Evolutionary conservation across 2,113 vertebrate species (phyloP).

Genomic region (Canis aureus): DNA sequence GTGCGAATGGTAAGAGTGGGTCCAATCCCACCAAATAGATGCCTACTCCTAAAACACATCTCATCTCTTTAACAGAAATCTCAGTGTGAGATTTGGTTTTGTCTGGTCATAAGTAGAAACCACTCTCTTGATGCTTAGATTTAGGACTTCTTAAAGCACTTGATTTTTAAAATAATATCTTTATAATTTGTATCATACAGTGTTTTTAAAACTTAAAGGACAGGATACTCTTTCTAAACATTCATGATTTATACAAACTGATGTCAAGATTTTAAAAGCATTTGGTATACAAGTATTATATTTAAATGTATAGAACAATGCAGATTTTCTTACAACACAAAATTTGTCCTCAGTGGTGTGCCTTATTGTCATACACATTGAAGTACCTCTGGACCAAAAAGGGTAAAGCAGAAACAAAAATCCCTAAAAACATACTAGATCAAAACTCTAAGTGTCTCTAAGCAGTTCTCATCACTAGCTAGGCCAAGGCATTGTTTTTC

Average conservation of each 20-base stretch:
- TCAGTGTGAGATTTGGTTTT: neutral
- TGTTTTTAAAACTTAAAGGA: neutral
- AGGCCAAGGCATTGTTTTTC: neutral
- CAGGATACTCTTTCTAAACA: neutral
- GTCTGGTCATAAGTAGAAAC: neutral
- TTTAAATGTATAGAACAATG: neutral
- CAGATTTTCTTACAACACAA: neutral
- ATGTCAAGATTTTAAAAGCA: conserved; percentile 5
- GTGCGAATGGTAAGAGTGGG: conserved; percentile 89
- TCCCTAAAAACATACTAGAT: neutral
- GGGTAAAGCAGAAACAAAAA: neutral
- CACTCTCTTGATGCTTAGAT: neutral
- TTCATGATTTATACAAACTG: neutral
- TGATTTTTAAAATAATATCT: neutral
- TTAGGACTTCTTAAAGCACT: neutral
- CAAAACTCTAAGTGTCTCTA: neutral
- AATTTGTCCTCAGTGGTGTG: neutral
- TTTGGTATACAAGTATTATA: neutral
- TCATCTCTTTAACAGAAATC: neutral
- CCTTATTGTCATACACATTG: neutral
- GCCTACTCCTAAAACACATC: neutral
- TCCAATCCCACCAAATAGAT: neutral
- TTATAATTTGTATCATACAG: neutral
- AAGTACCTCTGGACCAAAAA: neutral
- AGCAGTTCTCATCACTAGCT: neutral